Evolutionary conservation across 2,113 vertebrate genomes (phyloP).

Genomic region (Phycodurus eques): DNA sequence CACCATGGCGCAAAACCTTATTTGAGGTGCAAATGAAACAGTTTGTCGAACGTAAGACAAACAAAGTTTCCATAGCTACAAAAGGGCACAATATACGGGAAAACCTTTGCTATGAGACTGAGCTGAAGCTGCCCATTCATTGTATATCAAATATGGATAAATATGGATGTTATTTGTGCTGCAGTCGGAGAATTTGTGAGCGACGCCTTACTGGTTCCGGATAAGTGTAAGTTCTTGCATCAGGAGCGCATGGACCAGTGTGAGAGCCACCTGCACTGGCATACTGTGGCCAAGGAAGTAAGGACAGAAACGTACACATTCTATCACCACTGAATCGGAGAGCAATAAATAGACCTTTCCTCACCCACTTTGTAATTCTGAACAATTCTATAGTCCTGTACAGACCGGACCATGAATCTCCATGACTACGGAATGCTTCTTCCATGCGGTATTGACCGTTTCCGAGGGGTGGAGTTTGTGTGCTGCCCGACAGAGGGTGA

Average conservation of each 20-base stretch:
- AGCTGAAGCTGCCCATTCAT: background rate
- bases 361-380: background rate
- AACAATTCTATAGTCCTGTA: conserved; percentile 79
- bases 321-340: background rate
- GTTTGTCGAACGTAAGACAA: no score
- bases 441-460: conserved; percentile 94
- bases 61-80: no score
- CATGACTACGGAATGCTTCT: conserved; percentile 96
- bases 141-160: conserved; percentile 7
- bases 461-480: conserved; percentile 96
- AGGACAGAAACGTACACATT: background rate
- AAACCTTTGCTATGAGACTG: background rate
- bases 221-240: conserved; percentile 97
- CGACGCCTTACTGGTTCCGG: conserved; percentile 96
- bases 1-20: no score
- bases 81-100: no score
- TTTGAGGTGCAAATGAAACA: no score
- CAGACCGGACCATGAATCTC: conserved; percentile 93
- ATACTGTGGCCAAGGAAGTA: conserved; percentile 97
- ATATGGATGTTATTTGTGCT: conserved; percentile 8
- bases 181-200: conserved; percentile 97
- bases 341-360: background rate
- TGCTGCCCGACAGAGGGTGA: conserved; percentile 89
- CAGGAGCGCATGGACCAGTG: conserved; percentile 98
- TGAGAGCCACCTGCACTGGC: conserved; percentile 98